Base-by-base conservation (phyloP, 2,113 vertebrate genomes). In the Dolichotis patagonum region DNA sequence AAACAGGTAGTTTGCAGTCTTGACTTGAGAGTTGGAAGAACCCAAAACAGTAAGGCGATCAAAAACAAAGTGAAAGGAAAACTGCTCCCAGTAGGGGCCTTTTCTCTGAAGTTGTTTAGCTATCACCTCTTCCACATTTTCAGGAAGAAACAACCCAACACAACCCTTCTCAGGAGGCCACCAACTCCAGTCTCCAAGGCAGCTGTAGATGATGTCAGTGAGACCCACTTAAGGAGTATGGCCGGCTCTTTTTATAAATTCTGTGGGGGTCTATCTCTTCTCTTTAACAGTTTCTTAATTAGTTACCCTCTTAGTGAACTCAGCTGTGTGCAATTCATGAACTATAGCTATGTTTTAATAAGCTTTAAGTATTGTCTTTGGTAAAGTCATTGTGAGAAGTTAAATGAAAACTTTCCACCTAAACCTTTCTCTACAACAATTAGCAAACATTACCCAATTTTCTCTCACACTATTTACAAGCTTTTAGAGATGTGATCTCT, bases 301-400 rank as follows among this genome's bases (percentile, higher is more conserved):
- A 92, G 41, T 58, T 38, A 60, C 43, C 1, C 19, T 88, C 65
- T 87, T 41, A 58, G 11, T 17, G 26, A 96, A 67, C 77, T 71
- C 75, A 94, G 28, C 24, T 85, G 30, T 43, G 28, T 67, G 52
- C 30, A 52, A 67, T 90, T 49, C 14, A 38, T 46, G 71, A 83
- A 11, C 38, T 38, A 62, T 3, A 8, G 62, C 24, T 52, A 46
- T 9, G 12, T 73, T 95, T 83, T 80, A 88, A 75, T 69, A 28
- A 97, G 28, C 54, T 81, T 91, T 86, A 41, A 91, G 84, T 84
- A 86, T 88, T 85, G 41, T 71, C 83, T 93, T 77, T 94, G 73
- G 54, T 14, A 75, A 83, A 93, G 30, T 5, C 8, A 62, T 52
- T 1, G 0, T 52, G 88, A 91, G 73, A 80, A 83, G 58, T 69